Evolutionary conservation across 1,140 invertebrate genomes (phyloP).

Genomic region (Phymorhynchus buccinoides): DNA sequence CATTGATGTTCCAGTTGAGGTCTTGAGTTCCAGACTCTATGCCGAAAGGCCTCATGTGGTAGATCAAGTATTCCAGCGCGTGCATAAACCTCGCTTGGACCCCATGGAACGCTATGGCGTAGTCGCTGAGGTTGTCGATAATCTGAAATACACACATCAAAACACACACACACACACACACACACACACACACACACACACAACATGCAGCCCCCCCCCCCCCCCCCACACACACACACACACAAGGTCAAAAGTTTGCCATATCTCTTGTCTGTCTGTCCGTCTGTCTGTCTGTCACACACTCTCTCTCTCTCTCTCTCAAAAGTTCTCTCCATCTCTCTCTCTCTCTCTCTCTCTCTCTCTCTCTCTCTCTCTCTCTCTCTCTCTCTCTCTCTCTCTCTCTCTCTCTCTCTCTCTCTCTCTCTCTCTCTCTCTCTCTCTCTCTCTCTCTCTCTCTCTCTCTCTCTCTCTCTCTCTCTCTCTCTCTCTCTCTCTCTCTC

Average conservation of each 20-base stretch:
- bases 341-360: neutral
- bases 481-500: conserved; percentile 26
- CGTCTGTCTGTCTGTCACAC: neutral
- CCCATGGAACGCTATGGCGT: neutral
- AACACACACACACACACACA: too few species aligned
- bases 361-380: conserved; percentile 2
- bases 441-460: conserved; percentile 27
- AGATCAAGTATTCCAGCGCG: neutral
- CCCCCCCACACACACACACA: too few species aligned
- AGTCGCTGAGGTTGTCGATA: neutral
- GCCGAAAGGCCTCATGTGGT: neutral
- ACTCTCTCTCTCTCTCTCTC: neutral
- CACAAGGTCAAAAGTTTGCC: neutral
- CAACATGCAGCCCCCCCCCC: too few species aligned
- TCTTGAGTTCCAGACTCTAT: neutral
- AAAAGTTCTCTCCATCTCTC: neutral
- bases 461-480: conserved; percentile 8
- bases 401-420: conserved; percentile 3
- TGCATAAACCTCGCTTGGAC: neutral
- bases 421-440: neutral
- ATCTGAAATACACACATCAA: neutral
- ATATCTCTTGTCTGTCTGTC: conserved; percentile 25
- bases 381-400: neutral
- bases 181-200: too few species aligned
- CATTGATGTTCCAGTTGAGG: neutral